A percentile compares a stretch with the other conserved stretches of the same genome.
Evolutionary conservation across 1,140 invertebrate species (phyloP).

Genomic region (Asobara japonica): DNA sequence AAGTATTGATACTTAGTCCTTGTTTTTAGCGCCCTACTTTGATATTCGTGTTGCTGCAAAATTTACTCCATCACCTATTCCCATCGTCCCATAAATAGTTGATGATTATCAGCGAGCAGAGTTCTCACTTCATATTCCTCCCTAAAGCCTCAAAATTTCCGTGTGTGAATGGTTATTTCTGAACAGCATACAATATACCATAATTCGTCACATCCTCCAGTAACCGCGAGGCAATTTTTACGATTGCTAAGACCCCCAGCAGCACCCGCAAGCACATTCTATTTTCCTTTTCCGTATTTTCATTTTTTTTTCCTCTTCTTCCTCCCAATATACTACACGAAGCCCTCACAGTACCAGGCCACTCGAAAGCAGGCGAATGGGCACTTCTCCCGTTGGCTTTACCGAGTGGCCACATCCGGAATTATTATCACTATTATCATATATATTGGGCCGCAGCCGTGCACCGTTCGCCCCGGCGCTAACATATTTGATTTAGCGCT

Average conservation of each 20-base stretch:
- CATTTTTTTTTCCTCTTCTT: constrained; percentile 4
- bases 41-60: no score
- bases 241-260: constrained; percentile 14
- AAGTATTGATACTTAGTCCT: no score
- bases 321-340: not conserved
- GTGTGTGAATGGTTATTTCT: no score
- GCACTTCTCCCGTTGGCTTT: constrained; percentile 37
- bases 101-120: no score
- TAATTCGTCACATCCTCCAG: not conserved
- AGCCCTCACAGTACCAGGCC: constrained; percentile 7
- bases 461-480: constrained; percentile 45
- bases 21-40: no score
- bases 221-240: not conserved
- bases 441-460: constrained; percentile 55
- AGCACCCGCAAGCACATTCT: not conserved
- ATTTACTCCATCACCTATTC: no score
- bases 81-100: no score
- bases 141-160: no score
- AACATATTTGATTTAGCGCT: constrained; percentile 66
- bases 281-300: constrained; percentile 17
- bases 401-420: constrained; percentile 53
- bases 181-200: not conserved
- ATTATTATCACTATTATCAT: constrained; percentile 66
- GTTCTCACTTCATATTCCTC: no score
- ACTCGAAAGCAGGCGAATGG: constrained; percentile 23